Conservation (phyloP, 1,140 invertebrate species). For the Dolichoris vasculosae region DNA sequence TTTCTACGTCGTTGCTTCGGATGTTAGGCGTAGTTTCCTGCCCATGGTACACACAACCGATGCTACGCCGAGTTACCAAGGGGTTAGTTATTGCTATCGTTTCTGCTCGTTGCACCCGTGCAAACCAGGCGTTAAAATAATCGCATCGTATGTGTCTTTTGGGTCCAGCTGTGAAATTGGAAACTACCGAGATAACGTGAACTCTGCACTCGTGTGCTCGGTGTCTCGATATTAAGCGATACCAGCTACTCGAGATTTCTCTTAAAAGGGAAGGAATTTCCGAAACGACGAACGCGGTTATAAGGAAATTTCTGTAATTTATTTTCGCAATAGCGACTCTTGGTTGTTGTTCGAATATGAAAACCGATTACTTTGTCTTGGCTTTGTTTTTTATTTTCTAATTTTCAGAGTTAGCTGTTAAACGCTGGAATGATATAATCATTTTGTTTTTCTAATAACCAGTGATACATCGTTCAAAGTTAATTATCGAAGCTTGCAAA, state of each 20-base stretch:
- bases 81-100: background rate
- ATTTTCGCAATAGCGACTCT: background rate
- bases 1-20: background rate
- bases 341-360: background rate
- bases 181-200: conserved; percentile 39
- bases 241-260: conserved; percentile 1
- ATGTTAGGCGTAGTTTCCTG: background rate
- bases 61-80: too few relatives aligned
- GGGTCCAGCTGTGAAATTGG: background rate
- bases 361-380: background rate
- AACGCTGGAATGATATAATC: too few relatives aligned
- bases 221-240: conserved; percentile 14
- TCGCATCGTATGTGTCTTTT: conserved; percentile 18
- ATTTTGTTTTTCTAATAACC: too few relatives aligned
- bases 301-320: background rate
- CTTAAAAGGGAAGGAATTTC: background rate
- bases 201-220: background rate
- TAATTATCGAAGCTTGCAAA: background rate
- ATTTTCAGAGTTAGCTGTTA: too few relatives aligned
- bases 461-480: background rate
- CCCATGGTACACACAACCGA: background rate
- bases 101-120: conserved; percentile 31
- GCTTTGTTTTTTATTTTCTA: too few relatives aligned
- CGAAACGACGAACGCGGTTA: background rate
- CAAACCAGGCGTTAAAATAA: conserved; percentile 36